phyloP scores from a whole-genome alignment of 2,113 vertebrate genomes.

The Zingel zingel region DNA sequence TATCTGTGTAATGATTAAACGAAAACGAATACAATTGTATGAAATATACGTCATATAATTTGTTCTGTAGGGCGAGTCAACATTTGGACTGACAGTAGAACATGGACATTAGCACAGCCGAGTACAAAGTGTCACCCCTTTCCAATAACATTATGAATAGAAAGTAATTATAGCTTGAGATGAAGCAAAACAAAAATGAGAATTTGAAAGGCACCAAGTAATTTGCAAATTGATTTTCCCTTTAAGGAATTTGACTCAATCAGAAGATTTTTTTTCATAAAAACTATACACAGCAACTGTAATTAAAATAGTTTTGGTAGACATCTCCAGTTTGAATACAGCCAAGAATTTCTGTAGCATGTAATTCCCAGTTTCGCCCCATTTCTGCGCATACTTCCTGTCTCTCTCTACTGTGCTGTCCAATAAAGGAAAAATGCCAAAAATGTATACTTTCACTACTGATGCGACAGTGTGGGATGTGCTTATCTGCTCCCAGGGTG shows the following conservation, averaged over 20 bases:
- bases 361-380: not conserved
- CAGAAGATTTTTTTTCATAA: not conserved
- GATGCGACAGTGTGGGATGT: conserved; percentile 34
- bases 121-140: not conserved
- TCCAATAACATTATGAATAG: not conserved
- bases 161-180: conserved; percentile 6
- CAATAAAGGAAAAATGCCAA: conserved; percentile 53
- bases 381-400: conserved; percentile 25
- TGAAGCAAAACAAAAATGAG: no score
- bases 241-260: not conserved
- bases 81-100: not conserved
- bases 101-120: not conserved
- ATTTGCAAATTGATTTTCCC: not conserved
- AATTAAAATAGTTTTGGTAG: not conserved
- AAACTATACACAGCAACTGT: not conserved
- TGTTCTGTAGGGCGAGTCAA: not conserved
- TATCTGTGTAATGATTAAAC: not conserved
- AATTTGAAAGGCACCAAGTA: not conserved
- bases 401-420: conserved; percentile 14
- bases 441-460: conserved; percentile 40
- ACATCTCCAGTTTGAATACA: not conserved
- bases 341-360: not conserved
- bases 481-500: conserved; percentile 56
- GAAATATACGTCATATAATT: not conserved
- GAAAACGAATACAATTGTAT: not conserved